phyloP scores from a whole-genome alignment of 2,113 vertebrate genomes.

The Tachycineta bicolor region DNA sequence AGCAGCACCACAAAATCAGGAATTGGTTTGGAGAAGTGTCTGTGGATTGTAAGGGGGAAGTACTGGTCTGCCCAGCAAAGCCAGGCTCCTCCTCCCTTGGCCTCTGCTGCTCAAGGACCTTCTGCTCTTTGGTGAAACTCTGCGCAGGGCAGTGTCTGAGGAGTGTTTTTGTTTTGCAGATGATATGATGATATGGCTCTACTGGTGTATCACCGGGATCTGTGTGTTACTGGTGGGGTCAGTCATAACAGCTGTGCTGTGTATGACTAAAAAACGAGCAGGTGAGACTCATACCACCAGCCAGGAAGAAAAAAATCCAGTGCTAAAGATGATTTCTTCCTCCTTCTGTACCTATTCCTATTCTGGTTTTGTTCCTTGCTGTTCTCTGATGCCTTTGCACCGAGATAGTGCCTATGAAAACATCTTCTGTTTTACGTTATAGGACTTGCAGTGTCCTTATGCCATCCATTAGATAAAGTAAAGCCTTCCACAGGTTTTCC shows the following conservation, averaged over 20 bases:
- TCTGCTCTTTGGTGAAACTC: not conserved
- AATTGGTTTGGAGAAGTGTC: not conserved
- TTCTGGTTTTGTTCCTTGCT: not conserved
- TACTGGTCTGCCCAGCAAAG: not conserved
- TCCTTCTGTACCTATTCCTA: not conserved
- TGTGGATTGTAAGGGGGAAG: not conserved
- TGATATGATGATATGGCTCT: constrained; percentile 61
- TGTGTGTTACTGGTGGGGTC: constrained; percentile 71
- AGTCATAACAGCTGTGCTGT: constrained; percentile 64
- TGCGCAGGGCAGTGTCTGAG: not conserved
- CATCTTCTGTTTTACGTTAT: not conserved
- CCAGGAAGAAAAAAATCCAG: not conserved
- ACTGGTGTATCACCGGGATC: constrained; percentile 64
- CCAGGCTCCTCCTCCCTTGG: not conserved
- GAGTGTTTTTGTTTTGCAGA: constrained; percentile 24
- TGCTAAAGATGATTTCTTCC: not conserved
- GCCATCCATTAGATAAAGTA: not conserved
- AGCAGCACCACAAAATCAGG: not conserved
- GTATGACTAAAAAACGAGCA: constrained; percentile 57
- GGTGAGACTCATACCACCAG: constrained; percentile 53
- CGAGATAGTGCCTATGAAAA: not conserved
- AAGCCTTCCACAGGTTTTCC: not conserved
- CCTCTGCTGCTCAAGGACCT: not conserved
- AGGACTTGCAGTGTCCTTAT: not conserved
- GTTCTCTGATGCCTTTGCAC: not conserved